Evolutionary conservation across 2,888 invertebrate species (phyloP).

Genomic region (Prionchulus punctatus): DNA sequence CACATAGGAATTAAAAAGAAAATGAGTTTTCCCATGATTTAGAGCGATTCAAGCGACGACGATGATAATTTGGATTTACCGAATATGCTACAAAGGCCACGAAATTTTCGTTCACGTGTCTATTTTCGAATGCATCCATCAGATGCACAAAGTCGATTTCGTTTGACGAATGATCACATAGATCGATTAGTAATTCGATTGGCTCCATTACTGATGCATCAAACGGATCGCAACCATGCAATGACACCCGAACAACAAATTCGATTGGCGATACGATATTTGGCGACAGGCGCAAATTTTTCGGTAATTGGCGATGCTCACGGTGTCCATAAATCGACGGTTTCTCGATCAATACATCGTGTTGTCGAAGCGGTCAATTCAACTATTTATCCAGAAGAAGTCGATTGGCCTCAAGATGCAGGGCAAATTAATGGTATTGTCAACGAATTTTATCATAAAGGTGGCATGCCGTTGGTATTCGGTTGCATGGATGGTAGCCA

Average conservation of each 20-base stretch:
- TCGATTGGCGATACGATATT: neutral
- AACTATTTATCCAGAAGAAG: too few species aligned
- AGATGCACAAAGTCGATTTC: neutral
- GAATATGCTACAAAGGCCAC: too few species aligned
- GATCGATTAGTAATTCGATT: neutral
- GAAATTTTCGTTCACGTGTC: neutral
- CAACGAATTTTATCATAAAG: neutral
- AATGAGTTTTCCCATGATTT: too few species aligned
- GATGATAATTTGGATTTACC: too few species aligned
- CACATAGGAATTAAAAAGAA: too few species aligned
- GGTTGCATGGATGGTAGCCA: slow-evolving; percentile 1
- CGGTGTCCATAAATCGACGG: slow-evolving; percentile 1
- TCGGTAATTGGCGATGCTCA: slow-evolving; percentile 5
- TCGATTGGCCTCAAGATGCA: neutral
- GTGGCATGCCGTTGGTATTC: neutral
- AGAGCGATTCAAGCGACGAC: too few species aligned
- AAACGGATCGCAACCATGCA: too few species aligned
- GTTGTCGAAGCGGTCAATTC: too few species aligned
- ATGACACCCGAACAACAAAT: neutral
- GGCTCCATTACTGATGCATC: neutral
- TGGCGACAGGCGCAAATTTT: slow-evolving; percentile 4
- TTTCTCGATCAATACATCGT: too few species aligned
- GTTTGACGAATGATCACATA: too few species aligned
- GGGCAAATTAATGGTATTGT: neutral
- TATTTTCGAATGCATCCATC: neutral